Conservation (phyloP, 2,888 invertebrate species). For the Leptinotarsa juncta region DNA sequence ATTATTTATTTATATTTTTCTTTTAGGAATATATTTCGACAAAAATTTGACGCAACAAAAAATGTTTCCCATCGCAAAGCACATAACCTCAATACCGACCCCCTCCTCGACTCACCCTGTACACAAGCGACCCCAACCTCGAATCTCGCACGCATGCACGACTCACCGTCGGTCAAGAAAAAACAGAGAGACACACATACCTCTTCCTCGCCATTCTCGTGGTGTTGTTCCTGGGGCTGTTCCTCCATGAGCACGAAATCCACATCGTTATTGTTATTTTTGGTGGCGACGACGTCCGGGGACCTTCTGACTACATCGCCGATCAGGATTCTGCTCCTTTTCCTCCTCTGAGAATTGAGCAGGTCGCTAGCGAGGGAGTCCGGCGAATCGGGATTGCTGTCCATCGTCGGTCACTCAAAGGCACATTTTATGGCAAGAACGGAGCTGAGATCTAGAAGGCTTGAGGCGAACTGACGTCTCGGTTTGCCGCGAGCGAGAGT, state of each 20-base stretch:
- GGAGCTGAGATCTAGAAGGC: constrained; percentile 58
- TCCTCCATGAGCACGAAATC: constrained; percentile 66
- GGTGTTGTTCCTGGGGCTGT: constrained; percentile 56
- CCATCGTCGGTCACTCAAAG: constrained; percentile 54
- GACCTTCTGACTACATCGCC: constrained; percentile 43
- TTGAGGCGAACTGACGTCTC: constrained; percentile 63
- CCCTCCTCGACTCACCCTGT: background rate
- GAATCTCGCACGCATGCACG: constrained; percentile 4
- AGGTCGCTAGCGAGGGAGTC: constrained; percentile 64
- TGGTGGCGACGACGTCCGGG: constrained; percentile 54
- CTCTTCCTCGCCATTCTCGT: constrained; percentile 61
- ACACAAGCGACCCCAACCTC: background rate
- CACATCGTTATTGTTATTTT: constrained; percentile 66
- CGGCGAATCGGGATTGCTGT: constrained; percentile 64
- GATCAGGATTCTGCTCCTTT: constrained; percentile 37
- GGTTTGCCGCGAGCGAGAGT: constrained; percentile 64
- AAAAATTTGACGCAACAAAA: too few relatives aligned
- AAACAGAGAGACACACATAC: constrained; percentile 53
- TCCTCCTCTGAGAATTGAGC: constrained; percentile 39
- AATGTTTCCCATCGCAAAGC: too few relatives aligned
- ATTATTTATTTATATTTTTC: too few relatives aligned
- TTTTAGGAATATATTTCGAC: too few relatives aligned
- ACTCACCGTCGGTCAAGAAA: background rate
- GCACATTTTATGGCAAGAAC: constrained; percentile 57
- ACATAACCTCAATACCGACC: too few relatives aligned